These are phyloP conservation scores for Epiblema foenella DNA, from an alignment of 2,888 invertebrate genomes.

Conservation along the genomic window DNA sequence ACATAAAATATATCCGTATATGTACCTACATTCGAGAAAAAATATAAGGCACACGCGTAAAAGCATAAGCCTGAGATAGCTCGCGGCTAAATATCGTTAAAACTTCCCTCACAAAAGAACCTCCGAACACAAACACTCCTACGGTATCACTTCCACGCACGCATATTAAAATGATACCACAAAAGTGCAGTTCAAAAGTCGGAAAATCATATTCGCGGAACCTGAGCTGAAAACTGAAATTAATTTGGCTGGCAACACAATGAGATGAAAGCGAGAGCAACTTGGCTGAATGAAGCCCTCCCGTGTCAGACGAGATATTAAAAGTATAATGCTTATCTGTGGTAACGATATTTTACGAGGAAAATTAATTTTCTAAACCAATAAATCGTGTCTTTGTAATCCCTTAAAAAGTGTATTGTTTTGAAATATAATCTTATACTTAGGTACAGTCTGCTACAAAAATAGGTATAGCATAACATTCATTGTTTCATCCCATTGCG, in stretches of 20 bases:
- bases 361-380: conserved; percentile 38
- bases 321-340: conserved; percentile 57
- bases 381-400: conserved; percentile 13
- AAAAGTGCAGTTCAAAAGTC: conserved; percentile 52
- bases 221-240: conserved; percentile 76
- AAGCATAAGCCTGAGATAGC: neutral
- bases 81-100: conserved; percentile 6
- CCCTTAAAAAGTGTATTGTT: neutral
- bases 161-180: conserved; percentile 52
- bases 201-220: conserved; percentile 78
- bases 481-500: too few relatives aligned
- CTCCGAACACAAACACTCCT: conserved; percentile 16
- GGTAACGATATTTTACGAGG: conserved; percentile 31
- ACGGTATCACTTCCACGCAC: conserved; percentile 41
- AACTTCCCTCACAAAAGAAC: conserved; percentile 8
- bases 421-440: neutral
- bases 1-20: too few relatives aligned
- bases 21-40: neutral
- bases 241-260: conserved; percentile 83
- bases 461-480: too few relatives aligned
- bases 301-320: conserved; percentile 75
- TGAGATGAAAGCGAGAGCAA: conserved; percentile 79
- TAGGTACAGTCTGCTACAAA: too few relatives aligned
- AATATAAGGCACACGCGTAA: neutral
- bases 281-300: conserved; percentile 76